Conservation (phyloP, 2,113 vertebrate genomes). For the Plecotus auritus region DNA sequence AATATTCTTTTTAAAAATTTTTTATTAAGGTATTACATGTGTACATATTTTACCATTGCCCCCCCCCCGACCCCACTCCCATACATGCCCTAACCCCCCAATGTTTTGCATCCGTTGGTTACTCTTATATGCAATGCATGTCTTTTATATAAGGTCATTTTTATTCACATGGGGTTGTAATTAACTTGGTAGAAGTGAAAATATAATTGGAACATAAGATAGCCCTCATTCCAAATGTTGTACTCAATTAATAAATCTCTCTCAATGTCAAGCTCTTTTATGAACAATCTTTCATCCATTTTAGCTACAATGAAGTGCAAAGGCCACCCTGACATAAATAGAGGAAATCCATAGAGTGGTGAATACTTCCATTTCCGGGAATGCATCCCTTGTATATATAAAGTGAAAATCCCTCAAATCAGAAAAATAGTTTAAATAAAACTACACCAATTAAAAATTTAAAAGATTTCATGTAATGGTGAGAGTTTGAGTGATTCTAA, state of each 20-base stretch:
- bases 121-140: too few species aligned
- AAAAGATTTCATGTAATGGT: neutral
- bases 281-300: neutral
- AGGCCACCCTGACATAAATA: neutral
- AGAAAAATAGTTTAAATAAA: neutral
- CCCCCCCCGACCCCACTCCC: too few species aligned
- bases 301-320: neutral
- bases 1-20: too few species aligned
- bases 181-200: neutral
- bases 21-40: too few species aligned
- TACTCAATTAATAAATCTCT: neutral
- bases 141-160: neutral
- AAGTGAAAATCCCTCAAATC: neutral
- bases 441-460: neutral
- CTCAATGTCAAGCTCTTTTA: neutral
- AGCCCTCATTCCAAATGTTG: neutral
- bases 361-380: neutral
- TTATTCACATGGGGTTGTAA: neutral
- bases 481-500: neutral
- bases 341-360: neutral
- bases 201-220: neutral
- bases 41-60: too few species aligned
- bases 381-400: neutral
- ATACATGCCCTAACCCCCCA: too few species aligned
- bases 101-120: too few species aligned